Base-by-base conservation (phyloP, 2,113 vertebrate species). In the Psilopsiagon aymara region DNA sequence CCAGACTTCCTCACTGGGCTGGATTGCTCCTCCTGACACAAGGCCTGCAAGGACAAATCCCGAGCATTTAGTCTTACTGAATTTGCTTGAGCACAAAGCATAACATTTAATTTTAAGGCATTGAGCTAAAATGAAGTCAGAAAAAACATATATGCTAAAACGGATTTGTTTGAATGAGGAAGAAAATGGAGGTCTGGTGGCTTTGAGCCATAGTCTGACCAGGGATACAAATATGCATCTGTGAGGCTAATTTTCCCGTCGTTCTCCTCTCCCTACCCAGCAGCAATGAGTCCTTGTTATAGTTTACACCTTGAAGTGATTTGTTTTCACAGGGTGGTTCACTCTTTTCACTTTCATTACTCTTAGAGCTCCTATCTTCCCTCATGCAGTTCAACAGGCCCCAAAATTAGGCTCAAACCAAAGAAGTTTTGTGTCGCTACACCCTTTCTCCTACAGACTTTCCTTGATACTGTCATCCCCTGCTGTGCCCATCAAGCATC, bases 271-370 rank as follows among this genome's bases (percentile, higher is more conserved):
- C 35, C 66, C 62, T 28, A 62, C 77, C 43, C 86, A 84, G 46
- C 46, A 80, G 82, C 92, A 86, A 86, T 29, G 14, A 75, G 80
- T 90, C 90, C 86, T 73, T 97, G 67, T 44, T 66, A 7, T 51
- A 68, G 31, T 84, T 96, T 79, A 69, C 66, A 64, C 33, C 59
- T 90, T 94, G 82, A 92, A 96, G 33, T 1, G 10, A 53, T 96
- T 97, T 88, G 39, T 93, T 97, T 96, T 95, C 82, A 52, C 49
- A 23, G 78, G 74, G 74, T 91, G 90, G 73, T 93, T 95, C 28
- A 2, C 63, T 70, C 71, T 17, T 80, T 59, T 64, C 43, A 3
- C 35, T 95, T 96, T 85, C 86, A 73, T 88, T 88, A 13, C 91
- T 92, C 91, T 97, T 92, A 59, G 37, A 63, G 70, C 78, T 91